Evolutionary conservation across 2,113 vertebrate species (phyloP).

Genomic region (Paedocypris sp.): DNA sequence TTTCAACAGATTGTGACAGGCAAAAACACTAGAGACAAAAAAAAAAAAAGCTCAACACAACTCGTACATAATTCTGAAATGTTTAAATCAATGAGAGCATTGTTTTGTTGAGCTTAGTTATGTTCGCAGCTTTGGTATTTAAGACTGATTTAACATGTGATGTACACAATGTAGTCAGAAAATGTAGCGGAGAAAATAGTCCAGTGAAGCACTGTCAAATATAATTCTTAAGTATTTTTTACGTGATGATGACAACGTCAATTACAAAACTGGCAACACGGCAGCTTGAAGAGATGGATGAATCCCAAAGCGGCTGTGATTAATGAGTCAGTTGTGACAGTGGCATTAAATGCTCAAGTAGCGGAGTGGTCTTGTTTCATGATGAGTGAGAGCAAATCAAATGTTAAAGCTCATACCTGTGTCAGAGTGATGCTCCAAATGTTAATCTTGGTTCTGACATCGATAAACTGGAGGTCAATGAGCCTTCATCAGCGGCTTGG

Average conservation of each 20-base stretch:
- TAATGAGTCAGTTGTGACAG: not conserved
- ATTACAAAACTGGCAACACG: not conserved
- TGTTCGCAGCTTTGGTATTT: too few species aligned
- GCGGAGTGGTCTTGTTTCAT: not conserved
- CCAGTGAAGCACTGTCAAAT: too few species aligned
- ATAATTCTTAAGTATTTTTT: too few species aligned
- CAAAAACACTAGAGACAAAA: too few species aligned
- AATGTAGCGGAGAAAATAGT: too few species aligned
- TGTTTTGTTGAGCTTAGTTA: too few species aligned
- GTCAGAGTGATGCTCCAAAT: not conserved
- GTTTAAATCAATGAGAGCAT: too few species aligned
- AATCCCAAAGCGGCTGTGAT: not conserved
- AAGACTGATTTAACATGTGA: too few species aligned
- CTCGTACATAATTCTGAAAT: too few species aligned
- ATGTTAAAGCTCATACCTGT: not conserved
- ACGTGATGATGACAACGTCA: not conserved
- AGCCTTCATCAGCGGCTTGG: constrained; percentile 40
- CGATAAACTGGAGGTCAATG: constrained; percentile 21
- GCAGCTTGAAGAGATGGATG: not conserved
- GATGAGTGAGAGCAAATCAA: not conserved
- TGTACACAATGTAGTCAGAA: too few species aligned
- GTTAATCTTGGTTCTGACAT: constrained; percentile 3
- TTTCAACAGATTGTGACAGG: too few species aligned
- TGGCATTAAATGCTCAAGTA: not conserved
- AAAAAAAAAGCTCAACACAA: too few species aligned